phyloP scores from a whole-genome alignment of 2,888 invertebrate species.

The Dryobotodes eremita region DNA sequence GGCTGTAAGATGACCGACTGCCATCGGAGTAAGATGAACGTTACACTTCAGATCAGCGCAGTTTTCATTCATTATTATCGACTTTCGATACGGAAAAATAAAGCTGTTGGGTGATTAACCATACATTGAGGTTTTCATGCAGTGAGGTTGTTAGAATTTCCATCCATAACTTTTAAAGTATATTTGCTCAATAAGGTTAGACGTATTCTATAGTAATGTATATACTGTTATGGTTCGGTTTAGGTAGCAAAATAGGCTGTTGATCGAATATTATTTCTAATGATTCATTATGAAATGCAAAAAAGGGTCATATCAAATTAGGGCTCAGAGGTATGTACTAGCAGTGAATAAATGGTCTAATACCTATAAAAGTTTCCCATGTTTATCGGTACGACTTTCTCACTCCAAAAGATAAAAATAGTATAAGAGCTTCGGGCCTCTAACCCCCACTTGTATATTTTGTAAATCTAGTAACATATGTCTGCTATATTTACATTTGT shows the following conservation, averaged over 20 bases:
- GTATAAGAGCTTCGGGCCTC: not conserved
- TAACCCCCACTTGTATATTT: constrained; percentile 29
- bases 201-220: not conserved
- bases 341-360: not conserved
- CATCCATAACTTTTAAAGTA: not conserved
- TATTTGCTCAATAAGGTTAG: not conserved
- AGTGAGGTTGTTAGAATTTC: not conserved
- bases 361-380: constrained; percentile 1
- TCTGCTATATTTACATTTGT: no score
- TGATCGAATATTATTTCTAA: not conserved
- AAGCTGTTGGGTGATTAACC: not conserved
- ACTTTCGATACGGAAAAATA: not conserved
- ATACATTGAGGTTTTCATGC: not conserved
- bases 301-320: not conserved
- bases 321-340: no score
- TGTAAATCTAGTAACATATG: constrained; percentile 7
- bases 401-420: constrained; percentile 8
- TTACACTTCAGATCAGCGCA: not conserved
- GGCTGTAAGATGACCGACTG: constrained; percentile 38
- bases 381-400: constrained; percentile 7
- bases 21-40: constrained; percentile 16
- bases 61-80: constrained; percentile 8
- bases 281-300: not conserved
- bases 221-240: not conserved
- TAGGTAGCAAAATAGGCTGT: not conserved